Base-by-base conservation (phyloP, 2,888 invertebrate genomes). In the Glaucopsyche alexis region DNA sequence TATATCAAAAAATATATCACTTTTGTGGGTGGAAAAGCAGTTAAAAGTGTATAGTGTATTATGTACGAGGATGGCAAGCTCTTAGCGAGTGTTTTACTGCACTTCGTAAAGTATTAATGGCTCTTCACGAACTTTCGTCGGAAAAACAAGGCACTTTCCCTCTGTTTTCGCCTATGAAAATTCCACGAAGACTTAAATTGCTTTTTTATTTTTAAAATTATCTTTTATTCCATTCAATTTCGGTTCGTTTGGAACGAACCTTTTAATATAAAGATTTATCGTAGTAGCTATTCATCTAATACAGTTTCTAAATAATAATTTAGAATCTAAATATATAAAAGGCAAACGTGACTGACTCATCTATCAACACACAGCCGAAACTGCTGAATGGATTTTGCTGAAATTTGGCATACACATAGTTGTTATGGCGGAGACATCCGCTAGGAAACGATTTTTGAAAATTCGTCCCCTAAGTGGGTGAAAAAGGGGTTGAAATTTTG, bases 51-150 rank as follows among this genome's bases (percentile, higher is more conserved):
- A 49, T 47, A 47, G 47, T 69, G 69, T 69, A 69, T 69, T 69
- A 69, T 69, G 69, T 49, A 69, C 13, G 47, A 49, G 49, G 65
- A 88, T 85, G 85, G 84, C 79, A 79, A 19, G 47, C 80, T 80
- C 85, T 83, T 81, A 80, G 79, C 80, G 78, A 81, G 81, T 87
- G 47, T 69, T 83, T 88, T 85, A 88, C 84, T 86, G 86, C 85
- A 85, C 84, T 88, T 87, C 77, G 75, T 76, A 60, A 87, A 88
- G 83, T 87, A 84, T 82, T 87, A 88, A 88, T 86, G 84, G 85
- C 79, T 81, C 82, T 86, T 86, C 79, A 84, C 83, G 80, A 84
- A 87, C 82, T 85, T 87, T 81, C 64, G 75, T 73, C 78, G 74
- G 79, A 80, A 84, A 85, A 84, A 85, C 50, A 70, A 49, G 69